Percentiles rank a stretch among this genome's conserved stretches.
phyloP scores from a whole-genome alignment of 2,888 invertebrate genomes.

The Idaea aversata region DNA sequence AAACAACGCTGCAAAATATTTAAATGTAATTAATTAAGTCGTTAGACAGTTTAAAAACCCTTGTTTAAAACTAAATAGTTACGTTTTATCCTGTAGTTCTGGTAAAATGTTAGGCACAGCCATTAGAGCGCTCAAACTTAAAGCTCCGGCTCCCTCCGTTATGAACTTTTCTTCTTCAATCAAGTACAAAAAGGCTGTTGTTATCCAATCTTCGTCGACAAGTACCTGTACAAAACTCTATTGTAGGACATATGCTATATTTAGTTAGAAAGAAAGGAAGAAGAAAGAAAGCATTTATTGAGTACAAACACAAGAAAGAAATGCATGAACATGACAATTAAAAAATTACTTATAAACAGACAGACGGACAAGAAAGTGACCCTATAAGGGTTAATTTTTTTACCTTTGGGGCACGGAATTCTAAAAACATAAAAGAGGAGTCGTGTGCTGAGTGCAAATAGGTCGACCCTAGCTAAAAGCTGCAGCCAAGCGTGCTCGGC shows the following conservation, averaged over 20 bases:
- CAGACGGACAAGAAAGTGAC: too few species aligned
- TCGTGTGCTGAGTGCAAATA: too few species aligned
- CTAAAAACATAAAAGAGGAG: too few species aligned
- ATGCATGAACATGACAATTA: too few species aligned
- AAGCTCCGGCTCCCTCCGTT: slow-evolving; percentile 92
- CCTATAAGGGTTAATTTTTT: too few species aligned
- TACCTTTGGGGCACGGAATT: too few species aligned
- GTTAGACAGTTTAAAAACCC: background rate
- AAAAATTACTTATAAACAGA: too few species aligned
- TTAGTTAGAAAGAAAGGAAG: too few species aligned
- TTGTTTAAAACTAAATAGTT: slow-evolving; percentile 11
- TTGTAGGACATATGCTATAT: background rate
- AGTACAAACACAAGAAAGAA: too few species aligned
- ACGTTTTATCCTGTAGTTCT: slow-evolving; percentile 51
- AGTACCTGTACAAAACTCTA: slow-evolving; percentile 69
- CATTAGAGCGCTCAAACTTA: slow-evolving; percentile 88
- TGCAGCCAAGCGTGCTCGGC: too few species aligned
- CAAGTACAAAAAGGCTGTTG: slow-evolving; percentile 85
- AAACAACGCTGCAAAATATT: slow-evolving; percentile 48
- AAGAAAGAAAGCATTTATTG: too few species aligned
- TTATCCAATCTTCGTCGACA: slow-evolving; percentile 88
- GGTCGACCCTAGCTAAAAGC: too few species aligned
- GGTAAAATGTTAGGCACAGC: slow-evolving; percentile 64
- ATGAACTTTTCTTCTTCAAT: slow-evolving; percentile 89
- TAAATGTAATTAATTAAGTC: background rate